Conservation (phyloP, 2,888 invertebrate genomes). For the Eumerus sabulonum region DNA sequence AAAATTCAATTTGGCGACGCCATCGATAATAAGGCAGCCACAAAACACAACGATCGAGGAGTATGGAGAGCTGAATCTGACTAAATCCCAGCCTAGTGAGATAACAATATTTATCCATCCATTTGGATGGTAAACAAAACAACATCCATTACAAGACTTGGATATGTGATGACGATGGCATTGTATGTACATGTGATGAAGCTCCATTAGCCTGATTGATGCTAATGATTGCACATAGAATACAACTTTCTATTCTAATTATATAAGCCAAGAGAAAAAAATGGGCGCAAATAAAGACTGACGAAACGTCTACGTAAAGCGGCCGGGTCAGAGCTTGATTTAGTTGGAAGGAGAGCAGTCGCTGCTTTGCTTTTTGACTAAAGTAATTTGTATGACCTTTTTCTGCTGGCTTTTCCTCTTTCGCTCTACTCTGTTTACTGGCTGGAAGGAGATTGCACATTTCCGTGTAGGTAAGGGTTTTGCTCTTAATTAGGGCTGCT, state of each 20-base stretch:
- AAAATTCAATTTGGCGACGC: no score
- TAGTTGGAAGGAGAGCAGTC: slow-evolving; percentile 12
- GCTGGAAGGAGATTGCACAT: slow-evolving; percentile 46
- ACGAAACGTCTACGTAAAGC: not conserved
- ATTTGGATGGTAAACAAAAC: slow-evolving; percentile 36
- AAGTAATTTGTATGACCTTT: slow-evolving; percentile 58
- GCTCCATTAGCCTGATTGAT: not conserved
- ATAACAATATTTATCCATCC: slow-evolving; percentile 30
- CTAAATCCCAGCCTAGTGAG: slow-evolving; percentile 15
- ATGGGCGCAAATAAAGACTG: no score
- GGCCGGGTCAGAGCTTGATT: not conserved
- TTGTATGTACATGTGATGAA: no score
- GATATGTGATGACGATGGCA: no score
- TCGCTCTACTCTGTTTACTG: slow-evolving; percentile 5
- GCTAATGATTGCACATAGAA: slow-evolving; percentile 32
- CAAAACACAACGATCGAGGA: not conserved
- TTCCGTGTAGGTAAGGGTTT: slow-evolving; percentile 63
- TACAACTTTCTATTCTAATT: slow-evolving; percentile 34
- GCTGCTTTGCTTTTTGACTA: slow-evolving; percentile 32
- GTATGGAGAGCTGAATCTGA: slow-evolving; percentile 1
- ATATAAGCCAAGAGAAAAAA: slow-evolving; percentile 8
- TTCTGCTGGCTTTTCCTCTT: slow-evolving; percentile 19
- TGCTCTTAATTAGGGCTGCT: slow-evolving; percentile 60
- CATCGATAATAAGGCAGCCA: slow-evolving; percentile 4
- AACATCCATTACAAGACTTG: slow-evolving; percentile 6